Conservation (phyloP, 2,113 vertebrate genomes). For the Irena cyanogastra region DNA sequence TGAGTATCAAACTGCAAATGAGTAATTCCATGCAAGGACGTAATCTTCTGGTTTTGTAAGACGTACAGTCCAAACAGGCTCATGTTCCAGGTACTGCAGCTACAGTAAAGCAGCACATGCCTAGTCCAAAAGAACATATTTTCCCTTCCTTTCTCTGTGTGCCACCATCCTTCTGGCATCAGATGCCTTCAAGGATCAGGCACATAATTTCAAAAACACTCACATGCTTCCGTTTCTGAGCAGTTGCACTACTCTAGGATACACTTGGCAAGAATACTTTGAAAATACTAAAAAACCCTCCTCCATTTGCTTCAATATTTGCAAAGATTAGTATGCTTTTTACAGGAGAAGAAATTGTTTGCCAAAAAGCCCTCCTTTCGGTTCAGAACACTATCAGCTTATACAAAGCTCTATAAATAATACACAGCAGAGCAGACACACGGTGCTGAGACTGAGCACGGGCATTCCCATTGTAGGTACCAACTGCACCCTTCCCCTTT, state of each 20-base stretch:
- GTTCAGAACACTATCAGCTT: not conserved
- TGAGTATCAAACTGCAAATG: not conserved
- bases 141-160: not conserved
- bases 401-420: not conserved
- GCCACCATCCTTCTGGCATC: not conserved
- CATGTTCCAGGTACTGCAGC: not conserved
- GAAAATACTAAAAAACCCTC: not conserved
- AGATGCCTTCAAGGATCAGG: not conserved
- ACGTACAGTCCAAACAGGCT: not conserved
- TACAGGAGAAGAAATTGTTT: not conserved
- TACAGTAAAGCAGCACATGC: not conserved
- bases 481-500: not conserved
- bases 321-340: not conserved
- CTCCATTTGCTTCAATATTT: not conserved
- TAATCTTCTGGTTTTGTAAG: not conserved
- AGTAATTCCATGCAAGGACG: not conserved
- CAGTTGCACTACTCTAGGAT: not conserved
- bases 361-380: not conserved
- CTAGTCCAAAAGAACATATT: not conserved
- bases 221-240: not conserved
- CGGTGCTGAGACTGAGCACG: accelerated
- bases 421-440: not conserved
- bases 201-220: not conserved
- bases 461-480: not conserved
- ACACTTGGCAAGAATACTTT: not conserved